phyloP scores from a whole-genome alignment of 1,140 invertebrate species.

The Euura saliciscinereae region DNA sequence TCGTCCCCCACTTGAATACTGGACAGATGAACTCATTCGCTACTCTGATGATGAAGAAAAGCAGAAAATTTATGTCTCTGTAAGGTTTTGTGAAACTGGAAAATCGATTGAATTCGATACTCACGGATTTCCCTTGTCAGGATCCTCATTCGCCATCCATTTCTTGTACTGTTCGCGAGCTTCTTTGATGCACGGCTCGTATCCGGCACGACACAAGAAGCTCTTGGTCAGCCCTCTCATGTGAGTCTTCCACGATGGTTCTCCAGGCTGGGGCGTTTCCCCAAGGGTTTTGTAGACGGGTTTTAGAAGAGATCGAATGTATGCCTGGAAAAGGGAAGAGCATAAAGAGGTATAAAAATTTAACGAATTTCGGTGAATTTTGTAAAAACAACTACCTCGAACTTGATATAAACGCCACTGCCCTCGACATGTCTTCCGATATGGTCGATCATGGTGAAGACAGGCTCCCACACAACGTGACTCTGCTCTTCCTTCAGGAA shows the following conservation, averaged over 20 bases:
- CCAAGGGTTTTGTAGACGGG: conserved; percentile 71
- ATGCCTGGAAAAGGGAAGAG: conserved; percentile 60
- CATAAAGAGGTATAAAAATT: conserved; percentile 15
- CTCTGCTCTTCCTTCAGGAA: conserved; percentile 74
- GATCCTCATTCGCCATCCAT: conserved; percentile 71
- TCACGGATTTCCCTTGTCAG: conserved; percentile 77
- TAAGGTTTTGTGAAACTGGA: too few species aligned
- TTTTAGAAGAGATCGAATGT: conserved; percentile 66
- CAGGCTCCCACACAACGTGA: conserved; percentile 77
- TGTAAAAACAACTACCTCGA: conserved; percentile 61
- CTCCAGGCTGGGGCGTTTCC: conserved; percentile 57
- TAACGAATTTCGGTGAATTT: not conserved
- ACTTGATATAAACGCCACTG: conserved; percentile 68
- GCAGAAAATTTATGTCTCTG: not conserved
- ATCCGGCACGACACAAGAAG: conserved; percentile 75
- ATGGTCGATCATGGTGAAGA: conserved; percentile 80
- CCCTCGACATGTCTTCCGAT: conserved; percentile 74
- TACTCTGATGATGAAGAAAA: conserved; percentile 57
- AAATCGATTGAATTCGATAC: conserved; percentile 36
- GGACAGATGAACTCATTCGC: conserved; percentile 76
- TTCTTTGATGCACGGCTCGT: conserved; percentile 72
- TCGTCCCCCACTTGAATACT: conserved; percentile 77
- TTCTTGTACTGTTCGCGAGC: conserved; percentile 68
- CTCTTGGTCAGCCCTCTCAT: conserved; percentile 66
- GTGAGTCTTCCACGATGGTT: conserved; percentile 67